phyloP scores from a whole-genome alignment of 2,888 invertebrate genomes.

The Rotaria macrura region DNA sequence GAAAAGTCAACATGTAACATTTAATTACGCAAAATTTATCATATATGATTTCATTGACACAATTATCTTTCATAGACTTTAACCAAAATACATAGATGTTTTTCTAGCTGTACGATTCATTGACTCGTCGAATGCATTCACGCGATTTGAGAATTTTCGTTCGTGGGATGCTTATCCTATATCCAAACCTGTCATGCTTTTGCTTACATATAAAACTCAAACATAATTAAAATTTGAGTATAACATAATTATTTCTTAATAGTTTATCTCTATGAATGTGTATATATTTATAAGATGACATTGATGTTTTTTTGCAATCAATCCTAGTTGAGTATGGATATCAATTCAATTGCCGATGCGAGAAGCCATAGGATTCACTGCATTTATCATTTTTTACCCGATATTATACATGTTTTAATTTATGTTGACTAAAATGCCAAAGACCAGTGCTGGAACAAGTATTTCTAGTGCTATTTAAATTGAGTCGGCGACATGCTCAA shows the following conservation, averaged over 20 bases:
- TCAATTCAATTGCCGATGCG: neutral
- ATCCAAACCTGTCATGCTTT: neutral
- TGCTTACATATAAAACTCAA: neutral
- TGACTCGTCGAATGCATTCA: neutral
- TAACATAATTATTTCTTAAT: neutral
- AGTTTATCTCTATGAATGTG: neutral
- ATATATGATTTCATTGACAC: no score
- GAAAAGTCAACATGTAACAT: no score
- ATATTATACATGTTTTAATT: neutral
- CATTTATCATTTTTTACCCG: neutral
- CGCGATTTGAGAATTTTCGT: neutral
- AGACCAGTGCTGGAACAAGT: neutral
- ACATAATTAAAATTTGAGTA: neutral
- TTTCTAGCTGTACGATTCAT: neutral
- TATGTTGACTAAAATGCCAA: neutral
- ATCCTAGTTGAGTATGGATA: neutral
- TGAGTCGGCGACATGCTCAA: neutral
- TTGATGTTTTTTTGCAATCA: neutral
- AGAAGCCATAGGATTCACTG: neutral
- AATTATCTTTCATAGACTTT: no score
- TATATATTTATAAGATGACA: neutral
- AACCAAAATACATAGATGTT: no score
- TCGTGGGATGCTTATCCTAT: neutral
- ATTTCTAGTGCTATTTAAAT: neutral
- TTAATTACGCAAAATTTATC: no score